phyloP scores from a whole-genome alignment of 2,113 vertebrate genomes.

The human (Homo sapiens) region DNA sequence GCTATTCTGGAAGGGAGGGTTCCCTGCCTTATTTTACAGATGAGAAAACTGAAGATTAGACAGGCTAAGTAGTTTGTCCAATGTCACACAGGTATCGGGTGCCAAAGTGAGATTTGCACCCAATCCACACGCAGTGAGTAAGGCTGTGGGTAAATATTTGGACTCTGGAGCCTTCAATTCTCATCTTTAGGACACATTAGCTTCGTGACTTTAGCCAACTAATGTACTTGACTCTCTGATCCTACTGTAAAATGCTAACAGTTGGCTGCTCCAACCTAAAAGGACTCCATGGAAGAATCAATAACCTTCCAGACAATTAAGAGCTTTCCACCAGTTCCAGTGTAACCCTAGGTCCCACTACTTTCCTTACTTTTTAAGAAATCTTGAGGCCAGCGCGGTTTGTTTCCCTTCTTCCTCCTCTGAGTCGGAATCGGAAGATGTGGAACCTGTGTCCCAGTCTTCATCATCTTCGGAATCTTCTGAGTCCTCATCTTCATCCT shows the following conservation, averaged over 20 bases:
- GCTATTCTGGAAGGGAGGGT: neutral
- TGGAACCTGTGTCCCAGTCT: conserved; percentile 89
- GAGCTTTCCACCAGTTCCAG: neutral
- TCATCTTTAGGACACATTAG: neutral
- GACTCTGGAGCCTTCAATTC: neutral
- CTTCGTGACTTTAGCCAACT: neutral
- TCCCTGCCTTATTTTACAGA: neutral
- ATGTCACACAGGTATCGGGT: neutral
- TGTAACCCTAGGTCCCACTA: neutral
- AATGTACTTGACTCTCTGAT: neutral
- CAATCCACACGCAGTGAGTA: neutral
- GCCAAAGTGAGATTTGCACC: neutral
- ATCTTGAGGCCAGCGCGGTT: conserved; percentile 86
- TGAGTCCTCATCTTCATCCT: conserved; percentile 86
- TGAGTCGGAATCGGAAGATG: conserved; percentile 88
- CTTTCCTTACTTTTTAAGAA: conserved; percentile 91
- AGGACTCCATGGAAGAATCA: neutral
- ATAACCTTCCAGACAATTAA: neutral
- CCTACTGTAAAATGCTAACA: neutral
- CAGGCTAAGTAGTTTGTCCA: neutral
- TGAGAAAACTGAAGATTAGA: neutral
- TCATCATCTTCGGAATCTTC: conserved; percentile 89
- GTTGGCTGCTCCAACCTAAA: neutral
- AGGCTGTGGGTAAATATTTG: neutral
- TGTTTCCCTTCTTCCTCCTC: conserved; percentile 88